Percentiles rank a stretch among this genome's conserved stretches.
Evolutionary conservation across 2,797 vertebrate genomes (phyloP).

Genomic region (Xyrichtys novacula): DNA sequence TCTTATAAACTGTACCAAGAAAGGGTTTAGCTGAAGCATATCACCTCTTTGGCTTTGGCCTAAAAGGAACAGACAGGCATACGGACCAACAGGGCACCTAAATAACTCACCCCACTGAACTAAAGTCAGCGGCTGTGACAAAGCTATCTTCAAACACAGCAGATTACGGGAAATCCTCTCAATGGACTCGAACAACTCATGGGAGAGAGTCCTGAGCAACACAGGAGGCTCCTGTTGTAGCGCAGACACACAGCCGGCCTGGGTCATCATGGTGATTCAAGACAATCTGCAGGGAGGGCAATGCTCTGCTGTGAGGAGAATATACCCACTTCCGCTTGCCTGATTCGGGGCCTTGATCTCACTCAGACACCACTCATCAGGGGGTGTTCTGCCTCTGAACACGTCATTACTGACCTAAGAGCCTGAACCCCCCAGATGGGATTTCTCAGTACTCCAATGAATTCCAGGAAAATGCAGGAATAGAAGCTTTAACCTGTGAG

Average conservation of each 20-base stretch:
- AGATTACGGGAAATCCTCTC: slow-evolving; percentile 55
- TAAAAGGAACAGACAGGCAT: neutral
- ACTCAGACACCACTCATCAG: slow-evolving; percentile 7
- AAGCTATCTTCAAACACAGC: slow-evolving; percentile 47
- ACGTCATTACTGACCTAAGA: slow-evolving; percentile 5
- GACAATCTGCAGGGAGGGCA: slow-evolving; percentile 23
- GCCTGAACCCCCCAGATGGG: neutral
- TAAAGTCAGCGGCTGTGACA: slow-evolving; percentile 44
- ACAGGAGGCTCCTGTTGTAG: slow-evolving; percentile 31
- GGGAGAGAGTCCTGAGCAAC: slow-evolving; percentile 39
- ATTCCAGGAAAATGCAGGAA: slow-evolving; percentile 12
- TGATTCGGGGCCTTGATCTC: slow-evolving; percentile 5
- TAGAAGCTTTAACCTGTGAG: slow-evolving; percentile 12
- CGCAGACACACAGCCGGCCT: slow-evolving; percentile 40
- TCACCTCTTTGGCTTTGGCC: neutral
- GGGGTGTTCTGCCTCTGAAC: slow-evolving; percentile 8
- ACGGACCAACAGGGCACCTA: slow-evolving; percentile 13
- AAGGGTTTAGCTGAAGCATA: slow-evolving; percentile 11
- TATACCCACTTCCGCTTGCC: slow-evolving; percentile 1
- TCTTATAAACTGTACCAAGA: slow-evolving; percentile 15
- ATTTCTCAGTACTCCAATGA: neutral
- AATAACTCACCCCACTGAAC: slow-evolving; percentile 33
- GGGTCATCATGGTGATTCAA: slow-evolving; percentile 26
- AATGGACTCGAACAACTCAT: slow-evolving; percentile 45
- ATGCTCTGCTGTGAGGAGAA: slow-evolving; percentile 28